A percentile compares a stretch with the other conserved stretches of the same genome.
Evolutionary conservation across 2,797 vertebrate genomes (phyloP).

Genomic region (Crocodylus rhombifer): DNA sequence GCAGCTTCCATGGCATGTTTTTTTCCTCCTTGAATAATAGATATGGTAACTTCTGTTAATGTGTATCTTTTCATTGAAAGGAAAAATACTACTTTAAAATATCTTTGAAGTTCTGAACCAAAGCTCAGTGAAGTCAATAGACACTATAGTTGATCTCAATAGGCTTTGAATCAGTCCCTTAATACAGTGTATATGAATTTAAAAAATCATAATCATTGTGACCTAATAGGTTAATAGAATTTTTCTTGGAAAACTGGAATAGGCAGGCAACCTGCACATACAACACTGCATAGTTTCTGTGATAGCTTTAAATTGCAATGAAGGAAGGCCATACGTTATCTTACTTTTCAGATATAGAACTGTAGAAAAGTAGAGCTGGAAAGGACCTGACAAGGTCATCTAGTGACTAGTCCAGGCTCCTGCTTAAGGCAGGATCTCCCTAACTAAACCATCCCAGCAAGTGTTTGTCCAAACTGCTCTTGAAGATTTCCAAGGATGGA

Average conservation of each 20-base stretch:
- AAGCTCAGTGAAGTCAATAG: background rate
- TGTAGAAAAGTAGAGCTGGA: too few species aligned
- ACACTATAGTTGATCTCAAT: background rate
- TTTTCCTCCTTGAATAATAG: background rate
- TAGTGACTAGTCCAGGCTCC: too few species aligned
- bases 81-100: background rate
- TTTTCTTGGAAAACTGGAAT: background rate
- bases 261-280: background rate
- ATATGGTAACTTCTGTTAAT: background rate
- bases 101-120: background rate
- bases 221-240: background rate
- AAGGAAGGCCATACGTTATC: background rate
- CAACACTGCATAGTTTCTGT: fast-evolving
- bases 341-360: background rate
- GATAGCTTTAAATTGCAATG: background rate
- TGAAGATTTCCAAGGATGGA: too few species aligned
- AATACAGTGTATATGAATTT: background rate
- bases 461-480: too few species aligned
- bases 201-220: background rate
- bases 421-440: too few species aligned
- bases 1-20: background rate
- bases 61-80: background rate
- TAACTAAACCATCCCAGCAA: too few species aligned
- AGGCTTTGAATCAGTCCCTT: background rate
- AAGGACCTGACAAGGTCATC: too few species aligned